Conservation (phyloP, 37 sponge, comb jelly and placozoan species). For the Beroe forskalii region DNA sequence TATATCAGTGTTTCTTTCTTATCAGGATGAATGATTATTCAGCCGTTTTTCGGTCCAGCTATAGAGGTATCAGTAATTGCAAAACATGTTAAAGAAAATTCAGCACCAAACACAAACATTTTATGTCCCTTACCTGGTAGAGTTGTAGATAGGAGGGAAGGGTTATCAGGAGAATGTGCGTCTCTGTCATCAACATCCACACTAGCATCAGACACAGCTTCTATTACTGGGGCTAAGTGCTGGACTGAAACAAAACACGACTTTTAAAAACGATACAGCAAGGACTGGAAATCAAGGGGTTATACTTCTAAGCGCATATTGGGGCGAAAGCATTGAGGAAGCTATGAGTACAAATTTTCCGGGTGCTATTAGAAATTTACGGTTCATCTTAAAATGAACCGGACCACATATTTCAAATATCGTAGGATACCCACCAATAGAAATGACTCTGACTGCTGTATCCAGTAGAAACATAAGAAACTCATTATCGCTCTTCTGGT, state of each 20-base stretch:
- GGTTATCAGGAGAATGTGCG: not conserved
- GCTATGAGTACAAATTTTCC: not conserved
- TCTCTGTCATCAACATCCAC: conserved; percentile 8
- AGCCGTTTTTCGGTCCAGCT: too few species aligned
- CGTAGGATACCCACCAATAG: conserved; percentile 20
- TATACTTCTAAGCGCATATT: too few species aligned
- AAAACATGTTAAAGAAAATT: too few species aligned
- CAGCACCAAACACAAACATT: not conserved
- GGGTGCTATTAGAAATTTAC: not conserved
- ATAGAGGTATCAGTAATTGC: too few species aligned
- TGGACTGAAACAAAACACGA: not conserved
- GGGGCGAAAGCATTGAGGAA: too few species aligned
- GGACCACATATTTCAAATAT: too few species aligned
- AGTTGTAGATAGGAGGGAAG: not conserved
- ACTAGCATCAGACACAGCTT: conserved; percentile 60
- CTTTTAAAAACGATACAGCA: too few species aligned
- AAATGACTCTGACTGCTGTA: conserved; percentile 61
- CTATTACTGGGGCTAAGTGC: not conserved
- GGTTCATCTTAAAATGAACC: not conserved
- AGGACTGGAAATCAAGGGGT: too few species aligned
- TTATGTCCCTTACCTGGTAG: not conserved
- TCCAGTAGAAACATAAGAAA: conserved; percentile 62
- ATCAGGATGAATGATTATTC: too few species aligned
- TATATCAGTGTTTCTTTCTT: too few species aligned
- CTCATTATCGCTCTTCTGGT: conserved; percentile 38